These are phyloP conservation scores for Eupsilia transversa DNA, from an alignment of 2,888 invertebrate species.

Conservation along the genomic window DNA sequence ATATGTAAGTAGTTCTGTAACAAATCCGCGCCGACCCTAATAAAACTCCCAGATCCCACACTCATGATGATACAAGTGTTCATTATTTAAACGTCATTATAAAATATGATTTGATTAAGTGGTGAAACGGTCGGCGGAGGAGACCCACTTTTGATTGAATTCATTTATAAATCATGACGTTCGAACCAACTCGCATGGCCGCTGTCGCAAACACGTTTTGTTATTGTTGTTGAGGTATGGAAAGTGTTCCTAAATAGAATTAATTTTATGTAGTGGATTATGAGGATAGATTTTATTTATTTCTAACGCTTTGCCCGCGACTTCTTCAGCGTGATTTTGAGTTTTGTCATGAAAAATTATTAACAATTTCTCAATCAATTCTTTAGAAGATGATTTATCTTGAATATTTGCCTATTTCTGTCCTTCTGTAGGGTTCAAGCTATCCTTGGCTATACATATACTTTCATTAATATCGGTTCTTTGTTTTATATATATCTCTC, in stretches of 20 bases:
- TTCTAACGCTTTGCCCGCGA: background rate
- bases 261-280: background rate
- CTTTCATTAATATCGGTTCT: background rate
- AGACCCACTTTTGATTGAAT: slow-evolving; percentile 60
- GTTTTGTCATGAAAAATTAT: background rate
- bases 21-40: background rate
- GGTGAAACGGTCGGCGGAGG: slow-evolving; percentile 46
- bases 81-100: slow-evolving; percentile 57
- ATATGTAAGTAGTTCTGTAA: background rate
- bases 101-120: slow-evolving; percentile 60
- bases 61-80: slow-evolving; percentile 38
- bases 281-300: background rate
- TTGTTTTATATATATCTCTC: too few relatives aligned
- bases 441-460: background rate
- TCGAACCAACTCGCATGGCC: slow-evolving; percentile 19
- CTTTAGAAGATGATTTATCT: background rate
- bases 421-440: background rate
- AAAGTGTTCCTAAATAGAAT: slow-evolving; percentile 30
- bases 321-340: too few relatives aligned
- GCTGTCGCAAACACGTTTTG: slow-evolving; percentile 40
- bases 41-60: slow-evolving; percentile 7
- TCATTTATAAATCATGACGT: slow-evolving; percentile 56
- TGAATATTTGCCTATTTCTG: background rate
- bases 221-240: slow-evolving; percentile 44
- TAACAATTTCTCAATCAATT: too few relatives aligned